Evolutionary conservation across 2,113 vertebrate genomes (phyloP), one percentile per base, ranked within the genome.

Genomic region (Parus major): DNA sequence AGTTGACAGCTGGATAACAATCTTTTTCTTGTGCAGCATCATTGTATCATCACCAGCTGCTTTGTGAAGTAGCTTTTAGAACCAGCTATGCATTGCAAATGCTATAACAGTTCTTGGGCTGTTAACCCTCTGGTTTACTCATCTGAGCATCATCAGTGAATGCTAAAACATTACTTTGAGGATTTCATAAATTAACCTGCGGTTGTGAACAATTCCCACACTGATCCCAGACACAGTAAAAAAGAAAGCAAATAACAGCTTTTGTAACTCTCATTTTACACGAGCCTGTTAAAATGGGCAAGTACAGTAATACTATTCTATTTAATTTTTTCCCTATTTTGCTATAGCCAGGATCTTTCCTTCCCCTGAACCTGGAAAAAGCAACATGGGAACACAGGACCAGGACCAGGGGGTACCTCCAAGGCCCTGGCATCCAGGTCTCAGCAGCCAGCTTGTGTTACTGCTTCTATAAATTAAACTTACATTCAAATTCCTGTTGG

Each of bases 1-100:
- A 66, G 24, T 81, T 93, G 93, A 92, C 95, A 97, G 94, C 76
- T 86, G 88, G 92, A 90, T 94, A 97, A 93, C 86, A 86, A 93
- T 84, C 93, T 92, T 83, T 86, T 53, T 60, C 66, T 83, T 76
- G 46, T 57, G 59, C 27, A 68, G 55, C 75, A 68, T 52, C 93
- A 52, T 63, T 78, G 75, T 88, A 56, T 75, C 72, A 86, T 92
- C 86, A 83, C 92, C 93, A 94, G 81, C 70, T 91, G 94, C 87
- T 78, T 82, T 59, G 59, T 63, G 72, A 81, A 93, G 65, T 8
- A 80, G 64, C 68, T 79, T 87, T 95, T 53, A 88, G 59, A 87
- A 82, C 12, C 44, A 29, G 39, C 71, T 71, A 6, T 46, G 82
- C 76, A 86, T 86, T 84, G 61, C 57, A 69, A 94, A 86, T 56